A percentile compares a stretch with the other conserved stretches of the same genome.
Evolutionary conservation across 1,140 invertebrate genomes (phyloP).

Genomic region (Papilio polytes): DNA sequence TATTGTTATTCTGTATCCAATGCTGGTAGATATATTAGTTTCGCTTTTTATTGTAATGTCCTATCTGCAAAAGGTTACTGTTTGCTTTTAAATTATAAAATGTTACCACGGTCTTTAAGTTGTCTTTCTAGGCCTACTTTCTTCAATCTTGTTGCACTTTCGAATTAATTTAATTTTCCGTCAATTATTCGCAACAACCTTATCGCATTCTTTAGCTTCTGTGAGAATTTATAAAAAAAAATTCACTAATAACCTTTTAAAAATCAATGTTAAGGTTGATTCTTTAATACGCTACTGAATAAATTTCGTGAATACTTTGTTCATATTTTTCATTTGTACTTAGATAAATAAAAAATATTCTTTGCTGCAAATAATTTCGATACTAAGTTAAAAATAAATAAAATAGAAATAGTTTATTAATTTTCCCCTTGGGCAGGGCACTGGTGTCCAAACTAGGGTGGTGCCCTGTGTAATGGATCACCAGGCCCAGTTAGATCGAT

Average conservation of each 20-base stretch:
- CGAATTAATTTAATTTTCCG: conserved; percentile 35
- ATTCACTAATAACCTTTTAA: conserved; percentile 42
- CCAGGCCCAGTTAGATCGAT: no score
- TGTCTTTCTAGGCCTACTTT: conserved; percentile 23
- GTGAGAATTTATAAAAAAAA: conserved; percentile 34
- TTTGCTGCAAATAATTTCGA: neutral
- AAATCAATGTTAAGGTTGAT: conserved; percentile 46
- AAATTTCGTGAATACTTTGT: neutral
- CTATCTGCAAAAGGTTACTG: neutral
- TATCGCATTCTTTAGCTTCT: conserved; percentile 33
- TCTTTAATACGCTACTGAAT: conserved; percentile 32
- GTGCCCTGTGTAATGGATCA: no score
- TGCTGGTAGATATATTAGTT: neutral
- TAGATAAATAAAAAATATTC: neutral
- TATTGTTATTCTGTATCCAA: neutral
- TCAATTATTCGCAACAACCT: conserved; percentile 19
- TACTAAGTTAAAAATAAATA: no score
- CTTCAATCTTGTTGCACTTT: conserved; percentile 25
- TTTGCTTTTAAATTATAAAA: conserved; percentile 12
- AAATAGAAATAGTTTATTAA: no score
- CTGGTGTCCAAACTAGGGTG: no score
- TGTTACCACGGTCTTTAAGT: neutral
- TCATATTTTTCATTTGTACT: neutral
- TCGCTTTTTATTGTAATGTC: no score
- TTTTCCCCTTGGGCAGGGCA: no score